Base-by-base conservation (phyloP, 2,113 vertebrate genomes). In the Felis chaus region DNA sequence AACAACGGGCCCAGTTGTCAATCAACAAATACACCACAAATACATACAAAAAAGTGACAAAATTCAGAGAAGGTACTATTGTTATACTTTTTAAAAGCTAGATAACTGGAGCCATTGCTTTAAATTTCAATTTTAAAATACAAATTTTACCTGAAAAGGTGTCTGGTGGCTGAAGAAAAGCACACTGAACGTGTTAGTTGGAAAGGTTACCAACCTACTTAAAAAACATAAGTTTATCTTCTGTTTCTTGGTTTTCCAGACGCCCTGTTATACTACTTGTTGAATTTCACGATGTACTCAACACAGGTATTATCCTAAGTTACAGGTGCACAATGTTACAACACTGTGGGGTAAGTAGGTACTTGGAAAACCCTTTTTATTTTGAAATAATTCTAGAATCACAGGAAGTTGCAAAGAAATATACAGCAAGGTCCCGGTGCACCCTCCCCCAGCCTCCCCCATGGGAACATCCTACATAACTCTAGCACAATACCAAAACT, bases 341-440 rank as follows among this genome's bases (percentile, higher is more conserved):
- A 21, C n/a, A 71, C 8, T 33, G 27, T 21, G 57, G 29, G 41
- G 27, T 27, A 39, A 0, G 48, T 19, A 69, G 0, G 39, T 15
- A 36, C 41, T 94, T 85, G 16, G 27, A 10, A 79, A 45, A 71
- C n/a, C 4, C 1, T 12, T 80, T 63, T 63, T 50, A 82, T 50
- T 95, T 76, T 92, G 73, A 81, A 92, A 29, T 83, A 39, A 80
- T 87, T 93, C 45, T 36, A 76, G 65, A 73, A 73, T 82, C 76
- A 88, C 21, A 10, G 8, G 81, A 76, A 83, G 7, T 55, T 61
- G 31, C 55, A 96, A 76, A 82, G 66, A 74, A 89, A 12, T 68
- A 19, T 53, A 25, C 16, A 39, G 68, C 0, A 5, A 83, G 36
- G 16, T 33, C 15, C 31, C 25, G 15, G 15, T 4, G 16, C 5